A percentile compares a stretch with the other conserved stretches of the same genome.
Evolutionary conservation across 2,888 invertebrate genomes (phyloP).

Genomic region (Nomada hirtipes): DNA sequence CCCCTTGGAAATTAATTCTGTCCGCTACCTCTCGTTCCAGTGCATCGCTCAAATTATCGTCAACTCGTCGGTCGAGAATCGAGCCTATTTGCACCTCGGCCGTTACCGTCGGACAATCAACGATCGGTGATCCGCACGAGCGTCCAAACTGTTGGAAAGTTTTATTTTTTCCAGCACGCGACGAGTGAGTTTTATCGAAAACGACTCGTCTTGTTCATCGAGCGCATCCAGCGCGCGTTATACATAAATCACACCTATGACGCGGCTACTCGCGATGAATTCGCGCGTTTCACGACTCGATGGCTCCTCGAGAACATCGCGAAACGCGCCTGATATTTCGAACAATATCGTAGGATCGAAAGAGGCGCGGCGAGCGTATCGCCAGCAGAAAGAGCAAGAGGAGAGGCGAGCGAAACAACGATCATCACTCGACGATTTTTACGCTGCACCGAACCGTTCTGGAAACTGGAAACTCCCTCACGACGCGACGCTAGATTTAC

Average conservation of each 20-base stretch:
- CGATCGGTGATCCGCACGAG: neutral
- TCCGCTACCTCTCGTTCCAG: neutral
- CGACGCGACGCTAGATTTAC: conserved; percentile 57
- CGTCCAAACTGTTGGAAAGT: too few species aligned
- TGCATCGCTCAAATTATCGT: neutral
- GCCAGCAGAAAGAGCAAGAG: neutral
- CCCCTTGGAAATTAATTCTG: conserved; percentile 35
- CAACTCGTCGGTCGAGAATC: neutral
- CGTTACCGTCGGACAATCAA: neutral
- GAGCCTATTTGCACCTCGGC: neutral
- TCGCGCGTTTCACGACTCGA: conserved; percentile 51
- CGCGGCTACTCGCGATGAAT: conserved; percentile 17
- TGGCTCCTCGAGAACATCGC: conserved; percentile 22
- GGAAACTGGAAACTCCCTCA: conserved; percentile 38
- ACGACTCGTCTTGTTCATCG: conserved; percentile 18
- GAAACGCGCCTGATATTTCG: conserved; percentile 27
- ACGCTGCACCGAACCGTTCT: conserved; percentile 53
- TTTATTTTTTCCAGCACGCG: neutral
- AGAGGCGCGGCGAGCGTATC: conserved; percentile 11
- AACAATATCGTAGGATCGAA: conserved; percentile 50
- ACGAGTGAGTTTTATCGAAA: conserved; percentile 1
- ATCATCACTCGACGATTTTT: conserved; percentile 67
- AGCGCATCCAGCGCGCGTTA: conserved; percentile 46
- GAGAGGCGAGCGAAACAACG: conserved; percentile 31
- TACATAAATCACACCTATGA: conserved; percentile 41